Conservation (phyloP, 2,888 invertebrate species). For the Eupithecia insigniata region DNA sequence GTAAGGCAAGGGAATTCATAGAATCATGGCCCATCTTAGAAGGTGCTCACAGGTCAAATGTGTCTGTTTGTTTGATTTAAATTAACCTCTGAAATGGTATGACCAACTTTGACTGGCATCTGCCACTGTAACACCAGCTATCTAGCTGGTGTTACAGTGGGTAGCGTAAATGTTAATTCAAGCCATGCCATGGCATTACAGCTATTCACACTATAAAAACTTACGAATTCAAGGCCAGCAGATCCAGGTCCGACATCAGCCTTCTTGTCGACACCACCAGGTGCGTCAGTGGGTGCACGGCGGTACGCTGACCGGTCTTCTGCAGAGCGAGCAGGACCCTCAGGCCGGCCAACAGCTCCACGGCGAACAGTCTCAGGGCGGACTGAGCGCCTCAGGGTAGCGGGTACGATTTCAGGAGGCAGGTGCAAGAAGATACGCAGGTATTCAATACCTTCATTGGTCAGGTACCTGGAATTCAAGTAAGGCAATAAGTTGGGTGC, state of each 20-base stretch:
- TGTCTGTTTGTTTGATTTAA: background rate
- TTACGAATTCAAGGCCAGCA: conserved; percentile 94
- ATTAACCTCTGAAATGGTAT: background rate
- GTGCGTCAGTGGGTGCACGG: conserved; percentile 88
- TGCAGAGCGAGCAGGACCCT: conserved; percentile 89
- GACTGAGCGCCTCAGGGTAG: conserved; percentile 96
- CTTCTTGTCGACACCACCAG: conserved; percentile 92
- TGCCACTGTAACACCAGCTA: too few species aligned
- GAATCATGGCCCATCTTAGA: background rate
- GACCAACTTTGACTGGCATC: background rate
- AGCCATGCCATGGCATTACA: background rate
- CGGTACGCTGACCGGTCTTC: conserved; percentile 94
- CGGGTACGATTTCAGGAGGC: conserved; percentile 99
- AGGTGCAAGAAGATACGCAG: conserved; percentile 97
- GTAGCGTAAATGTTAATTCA: background rate
- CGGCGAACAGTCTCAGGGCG: conserved; percentile 94
- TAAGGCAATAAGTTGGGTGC: background rate
- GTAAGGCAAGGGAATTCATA: background rate
- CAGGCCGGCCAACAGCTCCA: conserved; percentile 87
- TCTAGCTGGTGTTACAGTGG: background rate
- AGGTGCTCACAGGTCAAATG: background rate
- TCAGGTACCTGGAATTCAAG: conserved; percentile 89
- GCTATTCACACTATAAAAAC: conserved; percentile 52
- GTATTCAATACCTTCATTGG: conserved; percentile 99
- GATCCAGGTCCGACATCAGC: conserved; percentile 98